These are phyloP conservation scores for Lycia hirtaria DNA, from an alignment of 2,888 invertebrate species.

Conservation along the genomic window DNA sequence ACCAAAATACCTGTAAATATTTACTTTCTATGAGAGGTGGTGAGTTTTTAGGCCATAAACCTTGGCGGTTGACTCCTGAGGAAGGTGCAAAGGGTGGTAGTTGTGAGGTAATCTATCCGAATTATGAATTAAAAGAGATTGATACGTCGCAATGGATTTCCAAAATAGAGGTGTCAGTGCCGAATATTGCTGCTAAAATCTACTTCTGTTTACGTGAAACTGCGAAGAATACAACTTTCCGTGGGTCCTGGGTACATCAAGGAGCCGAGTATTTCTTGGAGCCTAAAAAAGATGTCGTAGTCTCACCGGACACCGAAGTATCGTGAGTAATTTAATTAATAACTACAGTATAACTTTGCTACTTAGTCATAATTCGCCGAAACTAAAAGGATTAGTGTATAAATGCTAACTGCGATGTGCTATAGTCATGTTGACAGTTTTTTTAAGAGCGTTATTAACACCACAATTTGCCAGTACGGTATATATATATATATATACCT, in stretches of 20 bases:
- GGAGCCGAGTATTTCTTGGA: conserved; percentile 74
- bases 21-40: conserved; percentile 72
- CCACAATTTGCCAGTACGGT: too few species aligned
- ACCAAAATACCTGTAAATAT: conserved; percentile 74
- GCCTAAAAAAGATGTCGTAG: conserved; percentile 49
- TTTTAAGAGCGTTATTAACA: too few species aligned
- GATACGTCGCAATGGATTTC: conserved; percentile 62
- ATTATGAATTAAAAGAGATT: conserved; percentile 72
- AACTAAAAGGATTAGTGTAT: conserved; percentile 13
- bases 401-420: conserved; percentile 3
- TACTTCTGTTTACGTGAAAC: conserved; percentile 69
- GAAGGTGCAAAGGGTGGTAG: conserved; percentile 59
- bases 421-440: neutral
- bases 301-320: conserved; percentile 20
- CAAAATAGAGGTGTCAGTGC: conserved; percentile 62
- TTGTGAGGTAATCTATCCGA: conserved; percentile 68
- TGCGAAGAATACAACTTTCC: conserved; percentile 57
- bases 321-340: conserved; percentile 46
- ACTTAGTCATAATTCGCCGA: neutral
- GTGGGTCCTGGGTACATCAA: conserved; percentile 82
- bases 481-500: too few species aligned
- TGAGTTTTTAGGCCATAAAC: conserved; percentile 73
- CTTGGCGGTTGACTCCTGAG: conserved; percentile 73
- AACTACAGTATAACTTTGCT: neutral
- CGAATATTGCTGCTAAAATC: conserved; percentile 57